A percentile compares a stretch with the other conserved stretches of the same genome.
Conservation (phyloP, 2,888 invertebrate species). For the Microplitis manilae region DNA sequence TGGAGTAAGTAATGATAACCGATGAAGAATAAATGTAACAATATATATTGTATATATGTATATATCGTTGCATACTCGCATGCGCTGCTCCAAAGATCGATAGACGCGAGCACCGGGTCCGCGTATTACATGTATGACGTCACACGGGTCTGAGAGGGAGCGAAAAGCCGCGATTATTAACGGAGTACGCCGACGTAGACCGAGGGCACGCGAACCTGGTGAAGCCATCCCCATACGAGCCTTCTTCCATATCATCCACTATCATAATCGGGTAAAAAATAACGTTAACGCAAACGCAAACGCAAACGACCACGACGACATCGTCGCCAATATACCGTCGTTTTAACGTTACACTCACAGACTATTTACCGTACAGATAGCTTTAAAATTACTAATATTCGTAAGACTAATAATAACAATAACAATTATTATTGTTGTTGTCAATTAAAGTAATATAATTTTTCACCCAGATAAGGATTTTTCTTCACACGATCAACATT, state of each 20-base stretch:
- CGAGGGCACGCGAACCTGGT: constrained; percentile 50
- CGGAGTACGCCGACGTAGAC: constrained; percentile 32
- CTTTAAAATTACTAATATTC: constrained; percentile 11
- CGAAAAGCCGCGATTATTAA: constrained; percentile 38
- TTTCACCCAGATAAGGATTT: background rate
- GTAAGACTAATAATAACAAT: background rate
- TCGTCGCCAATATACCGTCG: constrained; percentile 59
- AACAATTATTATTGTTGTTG: background rate
- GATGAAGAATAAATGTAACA: background rate
- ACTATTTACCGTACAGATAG: background rate
- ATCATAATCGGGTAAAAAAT: background rate
- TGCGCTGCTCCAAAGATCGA: constrained; percentile 72
- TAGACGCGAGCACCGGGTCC: constrained; percentile 59
- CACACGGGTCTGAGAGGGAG: constrained; percentile 41
- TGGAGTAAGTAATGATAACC: background rate
- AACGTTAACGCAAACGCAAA: constrained; percentile 50
- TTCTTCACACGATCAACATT: background rate
- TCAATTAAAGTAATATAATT: background rate
- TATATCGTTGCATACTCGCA: constrained; percentile 73
- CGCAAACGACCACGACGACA: constrained; percentile 43
- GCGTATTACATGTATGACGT: constrained; percentile 45
- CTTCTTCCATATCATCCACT: constrained; percentile 43
- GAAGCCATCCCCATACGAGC: constrained; percentile 44
- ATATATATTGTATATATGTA: background rate
- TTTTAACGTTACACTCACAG: constrained; percentile 57